These are phyloP conservation scores for Halichoerus grypus DNA, from an alignment of 2,113 vertebrate species.

Conservation along the genomic window DNA sequence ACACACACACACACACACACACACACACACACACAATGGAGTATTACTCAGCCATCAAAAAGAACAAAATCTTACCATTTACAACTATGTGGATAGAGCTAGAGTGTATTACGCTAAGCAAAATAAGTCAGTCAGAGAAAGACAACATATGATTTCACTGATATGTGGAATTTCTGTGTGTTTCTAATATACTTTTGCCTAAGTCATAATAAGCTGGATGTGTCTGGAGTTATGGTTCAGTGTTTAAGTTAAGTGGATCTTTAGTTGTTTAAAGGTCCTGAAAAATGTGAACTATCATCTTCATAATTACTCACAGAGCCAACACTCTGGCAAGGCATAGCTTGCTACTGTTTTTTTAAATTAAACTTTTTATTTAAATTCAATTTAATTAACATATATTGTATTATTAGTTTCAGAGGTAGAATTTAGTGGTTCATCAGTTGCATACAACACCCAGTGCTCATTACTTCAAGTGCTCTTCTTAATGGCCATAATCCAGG, in stretches of 20 bases:
- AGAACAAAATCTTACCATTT: too few relatives aligned
- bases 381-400: too few relatives aligned
- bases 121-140: too few relatives aligned
- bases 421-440: too few relatives aligned
- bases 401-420: too few relatives aligned
- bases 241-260: not conserved
- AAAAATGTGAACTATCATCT: not conserved
- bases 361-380: not conserved
- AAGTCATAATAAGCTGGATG: not conserved
- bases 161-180: not conserved
- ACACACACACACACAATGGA: too few relatives aligned
- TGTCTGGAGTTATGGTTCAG: not conserved
- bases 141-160: too few relatives aligned
- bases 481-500: not conserved
- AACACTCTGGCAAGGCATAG: not conserved
- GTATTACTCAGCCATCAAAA: too few relatives aligned
- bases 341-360: constrained; percentile 18
- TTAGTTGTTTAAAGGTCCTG: not conserved
- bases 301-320: not conserved
- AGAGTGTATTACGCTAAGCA: too few relatives aligned
- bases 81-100: too few relatives aligned
- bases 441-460: too few relatives aligned
- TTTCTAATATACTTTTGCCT: not conserved
- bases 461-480: not conserved
- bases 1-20: too few relatives aligned